A percentile compares a stretch with the other conserved stretches of the same genome.
Evolutionary conservation across 2,888 invertebrate species (phyloP).

Genomic region (Gasteruption jaculator): DNA sequence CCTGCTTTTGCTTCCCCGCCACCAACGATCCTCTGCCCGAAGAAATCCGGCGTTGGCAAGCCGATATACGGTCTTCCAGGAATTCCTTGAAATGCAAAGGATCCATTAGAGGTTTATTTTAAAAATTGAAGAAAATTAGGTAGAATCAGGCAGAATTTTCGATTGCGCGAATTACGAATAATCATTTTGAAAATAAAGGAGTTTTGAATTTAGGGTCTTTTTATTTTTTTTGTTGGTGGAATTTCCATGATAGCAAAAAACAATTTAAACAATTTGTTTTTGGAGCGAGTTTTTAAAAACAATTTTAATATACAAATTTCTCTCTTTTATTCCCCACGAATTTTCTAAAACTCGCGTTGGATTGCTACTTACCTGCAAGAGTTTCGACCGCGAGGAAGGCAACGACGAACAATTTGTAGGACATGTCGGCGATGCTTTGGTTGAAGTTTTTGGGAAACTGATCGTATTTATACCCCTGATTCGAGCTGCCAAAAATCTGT

Average conservation of each 20-base stretch:
- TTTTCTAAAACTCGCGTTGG: background rate
- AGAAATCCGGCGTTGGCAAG: conserved; percentile 14
- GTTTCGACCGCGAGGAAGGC: conserved; percentile 21
- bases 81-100: background rate
- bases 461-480: no score
- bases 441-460: background rate
- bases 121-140: conserved; percentile 1
- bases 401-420: conserved; percentile 22
- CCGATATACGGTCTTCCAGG: conserved; percentile 20
- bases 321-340: no score
- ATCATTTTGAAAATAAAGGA: no score
- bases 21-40: conserved; percentile 26
- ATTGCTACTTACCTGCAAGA: conserved; percentile 29
- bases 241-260: no score
- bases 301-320: no score
- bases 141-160: no score
- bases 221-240: no score
- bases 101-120: background rate
- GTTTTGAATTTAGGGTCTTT: no score
- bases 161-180: no score
- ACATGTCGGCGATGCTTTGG: conserved; percentile 21
- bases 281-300: no score
- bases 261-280: no score
- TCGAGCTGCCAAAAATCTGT: no score
- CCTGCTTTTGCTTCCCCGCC: conserved; percentile 42